Evolutionary conservation across 2,797 vertebrate species (phyloP), one percentile per base, ranked within the genome.

Genomic region (Dromococcyx pavoninus): DNA sequence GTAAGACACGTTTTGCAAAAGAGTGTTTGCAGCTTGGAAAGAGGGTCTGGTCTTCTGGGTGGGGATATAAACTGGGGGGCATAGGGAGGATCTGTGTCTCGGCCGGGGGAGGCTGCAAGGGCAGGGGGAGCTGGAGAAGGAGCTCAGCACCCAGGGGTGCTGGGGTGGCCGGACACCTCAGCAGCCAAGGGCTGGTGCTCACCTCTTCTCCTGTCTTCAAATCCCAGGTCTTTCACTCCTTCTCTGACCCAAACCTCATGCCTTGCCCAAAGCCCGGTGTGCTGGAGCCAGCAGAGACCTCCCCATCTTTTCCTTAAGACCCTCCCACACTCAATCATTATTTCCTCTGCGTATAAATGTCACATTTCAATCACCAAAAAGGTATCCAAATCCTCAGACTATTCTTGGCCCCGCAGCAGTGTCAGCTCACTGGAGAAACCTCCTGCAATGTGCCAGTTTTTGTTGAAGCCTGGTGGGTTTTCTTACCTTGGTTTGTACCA

Each of bases 91-190:
- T 32, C 13, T 50, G 43, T 2, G 5, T 13, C 62, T 69, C 2
- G 2, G 18, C 23, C 0, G 0, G 37, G 43, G 46, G 3, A 54
- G 18, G 48, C 43, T 70, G 48, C 1, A 8, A 37, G 66, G 37
- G 73, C 30, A 48, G 35, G 0, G 3, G 60, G n/a, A 48, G 75
- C 39, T 64, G 65, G 60, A 71, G 72, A 32, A 41, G 71, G 30
- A 44, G 22, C 44, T 91, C 58, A 48, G 66, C 35, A 28, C 33
- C 30, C 43, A 24, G 21, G 46, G 28, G 9, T 35, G 72, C 60
- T 5, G 35, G 10, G 27, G 21, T 8, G 25, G 5, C 5, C 10
- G 13, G 62, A 44, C 41, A n/a, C 10, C 24, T 35, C 67, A 43
- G 56, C 35, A 70, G 19, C 67, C 23, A 3, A 0, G 5, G 27